A percentile compares a stretch with the other conserved stretches of the same genome.
Conservation (phyloP, 2,797 vertebrate genomes). For the Coccyzus lansbergi region DNA sequence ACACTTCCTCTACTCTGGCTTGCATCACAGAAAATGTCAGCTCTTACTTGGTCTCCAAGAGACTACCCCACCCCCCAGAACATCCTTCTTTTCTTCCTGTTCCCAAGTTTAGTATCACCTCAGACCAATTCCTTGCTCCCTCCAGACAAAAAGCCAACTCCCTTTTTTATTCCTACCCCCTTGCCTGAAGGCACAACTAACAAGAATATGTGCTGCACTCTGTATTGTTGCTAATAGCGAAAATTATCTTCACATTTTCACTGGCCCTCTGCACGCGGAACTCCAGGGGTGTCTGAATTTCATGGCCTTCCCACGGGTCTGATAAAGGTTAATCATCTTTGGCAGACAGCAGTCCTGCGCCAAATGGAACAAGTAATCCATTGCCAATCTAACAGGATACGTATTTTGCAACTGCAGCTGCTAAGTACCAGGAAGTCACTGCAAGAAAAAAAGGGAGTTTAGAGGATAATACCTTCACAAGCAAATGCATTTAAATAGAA, state of each 20-base stretch:
- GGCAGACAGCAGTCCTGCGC: slow-evolving; percentile 28
- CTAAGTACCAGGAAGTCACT: slow-evolving; percentile 46
- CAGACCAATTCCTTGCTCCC: not conserved
- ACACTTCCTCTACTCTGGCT: not conserved
- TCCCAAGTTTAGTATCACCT: not conserved
- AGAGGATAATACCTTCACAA: not conserved
- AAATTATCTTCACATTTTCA: not conserved
- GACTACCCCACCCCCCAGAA: not conserved
- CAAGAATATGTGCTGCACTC: not conserved
- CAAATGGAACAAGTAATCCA: slow-evolving; percentile 48
- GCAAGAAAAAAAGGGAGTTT: slow-evolving; percentile 25
- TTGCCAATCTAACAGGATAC: not conserved
- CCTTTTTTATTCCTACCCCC: not conserved
- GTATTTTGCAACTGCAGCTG: slow-evolving; percentile 30
- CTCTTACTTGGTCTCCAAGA: not conserved
- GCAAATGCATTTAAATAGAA: not conserved
- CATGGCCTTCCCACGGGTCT: slow-evolving; percentile 9
- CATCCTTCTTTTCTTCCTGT: not conserved
- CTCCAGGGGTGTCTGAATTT: slow-evolving; percentile 8
- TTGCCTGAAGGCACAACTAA: slow-evolving; percentile 2
- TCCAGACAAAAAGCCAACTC: not conserved
- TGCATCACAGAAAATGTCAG: not conserved
- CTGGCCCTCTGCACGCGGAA: not conserved
- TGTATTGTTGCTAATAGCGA: not conserved
- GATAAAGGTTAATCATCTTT: slow-evolving; percentile 40